A percentile compares a stretch with the other conserved stretches of the same genome.
phyloP scores from a whole-genome alignment of 2,888 invertebrate genomes.

The Mechanitis messenoides region DNA sequence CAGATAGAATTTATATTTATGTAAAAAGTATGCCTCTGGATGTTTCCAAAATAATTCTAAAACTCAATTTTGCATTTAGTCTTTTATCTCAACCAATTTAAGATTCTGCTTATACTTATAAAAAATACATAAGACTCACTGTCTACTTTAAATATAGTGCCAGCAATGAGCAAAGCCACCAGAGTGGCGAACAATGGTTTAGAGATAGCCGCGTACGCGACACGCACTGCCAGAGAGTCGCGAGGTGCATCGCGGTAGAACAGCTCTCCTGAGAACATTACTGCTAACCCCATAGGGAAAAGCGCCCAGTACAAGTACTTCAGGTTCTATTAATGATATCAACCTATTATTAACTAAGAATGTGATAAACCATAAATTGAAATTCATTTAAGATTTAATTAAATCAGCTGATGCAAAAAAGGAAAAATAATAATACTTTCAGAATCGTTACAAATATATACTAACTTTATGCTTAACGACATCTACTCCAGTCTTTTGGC shows the following conservation, averaged over 20 bases:
- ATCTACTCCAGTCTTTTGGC: conserved; percentile 34
- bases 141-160: conserved; percentile 38
- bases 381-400: no score
- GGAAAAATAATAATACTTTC: no score
- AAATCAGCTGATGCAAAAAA: no score
- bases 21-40: no score
- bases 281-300: conserved; percentile 24
- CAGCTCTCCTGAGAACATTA: conserved; percentile 31
- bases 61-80: no score
- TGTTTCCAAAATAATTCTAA: no score
- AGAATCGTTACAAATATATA: neutral
- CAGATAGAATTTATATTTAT: no score
- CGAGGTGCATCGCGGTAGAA: conserved; percentile 26
- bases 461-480: conserved; percentile 34
- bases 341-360: neutral
- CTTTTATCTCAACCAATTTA: no score
- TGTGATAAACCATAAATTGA: no score
- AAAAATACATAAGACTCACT: conserved; percentile 33
- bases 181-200: conserved; percentile 36
- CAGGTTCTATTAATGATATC: conserved; percentile 35
- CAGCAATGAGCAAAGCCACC: conserved; percentile 28
- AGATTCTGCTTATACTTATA: no score
- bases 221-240: conserved; percentile 27
- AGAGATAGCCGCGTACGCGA: conserved; percentile 31
- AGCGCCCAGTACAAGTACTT: conserved; percentile 35